Evolutionary conservation across 2,797 vertebrate species (phyloP).

Genomic region (Percopsis omiscomaycus): DNA sequence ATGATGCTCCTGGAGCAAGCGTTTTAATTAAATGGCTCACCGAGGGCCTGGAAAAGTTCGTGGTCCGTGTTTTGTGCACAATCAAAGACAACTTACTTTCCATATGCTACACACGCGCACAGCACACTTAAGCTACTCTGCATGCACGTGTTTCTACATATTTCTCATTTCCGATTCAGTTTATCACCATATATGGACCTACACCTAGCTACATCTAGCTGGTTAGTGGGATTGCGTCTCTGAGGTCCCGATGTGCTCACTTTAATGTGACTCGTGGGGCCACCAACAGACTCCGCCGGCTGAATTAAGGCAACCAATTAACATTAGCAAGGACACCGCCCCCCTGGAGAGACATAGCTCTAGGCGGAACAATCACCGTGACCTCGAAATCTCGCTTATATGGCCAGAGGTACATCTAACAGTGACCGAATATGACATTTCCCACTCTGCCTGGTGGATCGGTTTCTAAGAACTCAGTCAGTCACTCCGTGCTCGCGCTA

Average conservation of each 20-base stretch:
- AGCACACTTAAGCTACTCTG: background rate
- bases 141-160: constrained; percentile 16
- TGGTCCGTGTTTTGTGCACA: constrained; percentile 40
- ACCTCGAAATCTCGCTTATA: constrained; percentile 66
- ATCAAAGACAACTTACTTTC: constrained; percentile 8
- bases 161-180: constrained; percentile 41
- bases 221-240: too few relatives aligned
- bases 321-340: constrained; percentile 57
- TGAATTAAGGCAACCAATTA: constrained; percentile 69
- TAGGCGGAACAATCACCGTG: constrained; percentile 61
- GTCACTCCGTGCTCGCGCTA: constrained; percentile 20
- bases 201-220: too few relatives aligned
- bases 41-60: constrained; percentile 63
- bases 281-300: constrained; percentile 42
- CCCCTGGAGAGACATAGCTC: constrained; percentile 58
- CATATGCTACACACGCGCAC: background rate
- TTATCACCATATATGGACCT: constrained; percentile 12
- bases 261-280: constrained; percentile 31
- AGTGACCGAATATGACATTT: constrained; percentile 64
- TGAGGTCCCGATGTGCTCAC: background rate
- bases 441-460: constrained; percentile 52
- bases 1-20: constrained; percentile 65
- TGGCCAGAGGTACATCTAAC: constrained; percentile 62
- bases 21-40: constrained; percentile 75
- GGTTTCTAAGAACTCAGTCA: constrained; percentile 25